phyloP scores from a whole-genome alignment of 2,113 vertebrate species.

The Craseonycteris thonglongyai region DNA sequence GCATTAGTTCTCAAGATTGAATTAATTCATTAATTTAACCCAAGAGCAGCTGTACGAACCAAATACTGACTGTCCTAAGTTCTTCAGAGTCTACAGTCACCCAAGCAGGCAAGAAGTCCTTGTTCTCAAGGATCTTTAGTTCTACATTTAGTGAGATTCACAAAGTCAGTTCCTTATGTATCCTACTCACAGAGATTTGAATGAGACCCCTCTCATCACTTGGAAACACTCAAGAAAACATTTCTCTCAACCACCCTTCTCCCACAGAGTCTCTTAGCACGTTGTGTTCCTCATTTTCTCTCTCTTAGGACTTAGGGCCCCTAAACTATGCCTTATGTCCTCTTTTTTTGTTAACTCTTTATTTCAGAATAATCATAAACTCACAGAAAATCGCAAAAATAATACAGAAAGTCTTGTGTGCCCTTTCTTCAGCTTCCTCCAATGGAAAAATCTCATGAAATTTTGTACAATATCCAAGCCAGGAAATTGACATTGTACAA shows the following conservation, averaged over 20 bases:
- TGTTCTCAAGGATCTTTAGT: neutral
- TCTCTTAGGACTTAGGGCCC: neutral
- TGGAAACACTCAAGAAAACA: neutral
- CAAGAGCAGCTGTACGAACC: neutral
- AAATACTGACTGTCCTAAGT: neutral
- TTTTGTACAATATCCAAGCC: neutral
- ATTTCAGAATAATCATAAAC: neutral
- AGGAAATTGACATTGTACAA: neutral
- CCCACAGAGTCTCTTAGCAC: neutral
- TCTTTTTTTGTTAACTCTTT: neutral
- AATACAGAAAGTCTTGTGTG: neutral
- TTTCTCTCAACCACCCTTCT: neutral
- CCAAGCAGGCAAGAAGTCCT: neutral
- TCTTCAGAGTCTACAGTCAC: neutral
- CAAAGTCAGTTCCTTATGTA: neutral
- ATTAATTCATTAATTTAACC: neutral
- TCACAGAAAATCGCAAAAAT: neutral
- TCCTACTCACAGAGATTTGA: neutral
- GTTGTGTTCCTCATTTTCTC: neutral
- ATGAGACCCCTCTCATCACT: neutral
- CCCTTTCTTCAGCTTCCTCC: neutral
- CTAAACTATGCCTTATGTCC: neutral
- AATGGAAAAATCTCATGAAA: neutral
- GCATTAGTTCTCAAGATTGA: neutral
- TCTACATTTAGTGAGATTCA: neutral